Percentiles rank a stretch among this genome's conserved stretches.
Evolutionary conservation across 2,113 vertebrate genomes (phyloP).

Genomic region (Pseudorhombus dupliciocellatus): DNA sequence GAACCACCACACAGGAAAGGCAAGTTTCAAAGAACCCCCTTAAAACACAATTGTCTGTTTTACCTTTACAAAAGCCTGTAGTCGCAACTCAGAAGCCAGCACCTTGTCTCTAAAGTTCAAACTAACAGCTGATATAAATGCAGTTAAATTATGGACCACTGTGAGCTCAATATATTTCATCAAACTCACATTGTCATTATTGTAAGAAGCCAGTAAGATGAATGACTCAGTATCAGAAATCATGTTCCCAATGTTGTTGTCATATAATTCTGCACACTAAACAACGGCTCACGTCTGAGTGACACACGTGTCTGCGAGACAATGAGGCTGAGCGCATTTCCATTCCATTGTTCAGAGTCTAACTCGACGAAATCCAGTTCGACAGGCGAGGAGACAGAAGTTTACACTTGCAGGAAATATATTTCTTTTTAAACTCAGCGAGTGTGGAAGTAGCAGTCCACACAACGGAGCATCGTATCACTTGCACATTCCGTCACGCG

Average conservation of each 20-base stretch:
- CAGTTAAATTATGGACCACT: too few species aligned
- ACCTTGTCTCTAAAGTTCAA: too few species aligned
- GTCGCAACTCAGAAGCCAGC: too few species aligned
- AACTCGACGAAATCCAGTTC: constrained; percentile 42
- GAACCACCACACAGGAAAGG: neutral
- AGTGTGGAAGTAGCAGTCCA: constrained; percentile 11
- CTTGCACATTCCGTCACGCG: constrained; percentile 29
- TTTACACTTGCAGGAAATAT: constrained; percentile 37
- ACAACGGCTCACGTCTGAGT: constrained; percentile 38
- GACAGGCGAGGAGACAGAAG: constrained; percentile 42
- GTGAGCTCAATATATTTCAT: neutral
- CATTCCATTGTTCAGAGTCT: constrained; percentile 46
- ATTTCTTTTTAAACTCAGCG: constrained; percentile 16
- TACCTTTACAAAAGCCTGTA: too few species aligned
- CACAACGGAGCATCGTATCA: constrained; percentile 23
- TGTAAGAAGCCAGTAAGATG: neutral
- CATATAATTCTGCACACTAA: constrained; percentile 30
- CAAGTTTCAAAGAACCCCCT: neutral
- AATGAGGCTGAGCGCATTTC: constrained; percentile 41
- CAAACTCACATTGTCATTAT: neutral
- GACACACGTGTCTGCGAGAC: constrained; percentile 45
- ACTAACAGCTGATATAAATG: too few species aligned
- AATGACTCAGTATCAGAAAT: neutral
- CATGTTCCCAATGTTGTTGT: constrained; percentile 20
- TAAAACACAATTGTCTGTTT: too few species aligned